These are phyloP conservation scores for Drosophila dunni DNA, from an alignment of 1,140 invertebrate species.

Conservation along the genomic window DNA sequence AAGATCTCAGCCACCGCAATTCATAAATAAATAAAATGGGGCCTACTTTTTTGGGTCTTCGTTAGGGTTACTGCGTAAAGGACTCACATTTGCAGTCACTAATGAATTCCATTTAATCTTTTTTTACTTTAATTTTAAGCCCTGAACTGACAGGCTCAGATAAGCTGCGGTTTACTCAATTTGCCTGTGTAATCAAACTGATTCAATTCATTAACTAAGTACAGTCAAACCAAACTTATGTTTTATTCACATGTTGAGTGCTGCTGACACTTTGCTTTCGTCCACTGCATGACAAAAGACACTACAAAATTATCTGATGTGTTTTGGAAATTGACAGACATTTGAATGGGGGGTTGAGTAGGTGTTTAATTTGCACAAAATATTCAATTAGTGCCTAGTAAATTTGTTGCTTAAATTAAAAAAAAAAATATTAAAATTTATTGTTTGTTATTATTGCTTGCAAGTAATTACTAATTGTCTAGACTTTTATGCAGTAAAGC, in stretches of 20 bases:
- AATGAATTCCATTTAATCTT: conserved; percentile 9
- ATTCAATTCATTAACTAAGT: conserved; percentile 3
- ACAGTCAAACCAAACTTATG: neutral
- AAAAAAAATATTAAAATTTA: no score
- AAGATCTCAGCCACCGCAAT: conserved; percentile 7
- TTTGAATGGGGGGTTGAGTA: no score
- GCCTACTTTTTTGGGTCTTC: conserved; percentile 58
- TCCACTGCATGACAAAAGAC: neutral
- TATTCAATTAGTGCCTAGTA: no score
- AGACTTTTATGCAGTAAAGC: no score
- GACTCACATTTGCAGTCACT: conserved; percentile 33
- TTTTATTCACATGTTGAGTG: neutral
- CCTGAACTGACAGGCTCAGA: neutral
- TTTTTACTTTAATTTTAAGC: neutral
- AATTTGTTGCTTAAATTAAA: no score
- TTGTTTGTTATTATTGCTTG: no score
- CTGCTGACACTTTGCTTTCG: neutral
- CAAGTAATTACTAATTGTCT: no score
- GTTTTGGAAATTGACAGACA: no score
- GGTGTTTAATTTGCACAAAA: no score
- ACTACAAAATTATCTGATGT: no score
- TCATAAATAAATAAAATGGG: conserved; percentile 69
- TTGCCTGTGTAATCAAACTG: neutral
- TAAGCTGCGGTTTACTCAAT: neutral
- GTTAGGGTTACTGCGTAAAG: conserved; percentile 4